Evolutionary conservation across 2,113 vertebrate genomes (phyloP).

Genomic region (Pterophyllum scalare): DNA sequence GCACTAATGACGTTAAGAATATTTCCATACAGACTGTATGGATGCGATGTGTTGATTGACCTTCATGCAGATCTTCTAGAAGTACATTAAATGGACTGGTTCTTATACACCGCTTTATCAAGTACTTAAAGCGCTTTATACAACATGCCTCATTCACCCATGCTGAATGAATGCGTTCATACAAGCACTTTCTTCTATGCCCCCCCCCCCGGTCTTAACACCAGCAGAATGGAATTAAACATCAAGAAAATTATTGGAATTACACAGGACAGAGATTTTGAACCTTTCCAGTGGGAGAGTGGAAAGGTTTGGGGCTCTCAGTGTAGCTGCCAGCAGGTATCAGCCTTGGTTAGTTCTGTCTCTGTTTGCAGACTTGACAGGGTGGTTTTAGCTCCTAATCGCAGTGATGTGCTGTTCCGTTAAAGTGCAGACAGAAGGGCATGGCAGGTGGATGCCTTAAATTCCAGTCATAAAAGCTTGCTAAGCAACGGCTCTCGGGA

Average conservation of each 20-base stretch:
- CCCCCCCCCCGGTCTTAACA: too few species aligned
- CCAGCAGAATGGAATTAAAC: too few species aligned
- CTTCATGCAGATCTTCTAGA: neutral
- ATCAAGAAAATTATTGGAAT: neutral
- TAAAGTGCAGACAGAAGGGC: neutral
- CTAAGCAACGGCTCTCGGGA: too few species aligned
- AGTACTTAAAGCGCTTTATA: too few species aligned
- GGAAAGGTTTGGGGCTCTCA: neutral
- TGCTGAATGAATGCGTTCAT: too few species aligned
- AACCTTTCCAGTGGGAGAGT: neutral
- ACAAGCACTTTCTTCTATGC: too few species aligned
- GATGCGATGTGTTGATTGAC: neutral
- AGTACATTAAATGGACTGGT: neutral
- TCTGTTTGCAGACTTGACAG: slow-evolving; percentile 35
- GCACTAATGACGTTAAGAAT: neutral
- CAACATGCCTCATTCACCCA: too few species aligned
- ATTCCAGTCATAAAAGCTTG: too few species aligned
- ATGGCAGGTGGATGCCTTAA: too few species aligned
- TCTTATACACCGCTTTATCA: too few species aligned
- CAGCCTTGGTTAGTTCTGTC: neutral
- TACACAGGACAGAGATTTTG: neutral
- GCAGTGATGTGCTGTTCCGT: slow-evolving; percentile 1
- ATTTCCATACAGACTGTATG: neutral
- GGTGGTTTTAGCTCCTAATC: slow-evolving; percentile 44
- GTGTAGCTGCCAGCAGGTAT: neutral